Percentiles rank a stretch among this genome's conserved stretches.
phyloP scores from a whole-genome alignment of 1,140 invertebrate species.

The Augochlora pura region DNA sequence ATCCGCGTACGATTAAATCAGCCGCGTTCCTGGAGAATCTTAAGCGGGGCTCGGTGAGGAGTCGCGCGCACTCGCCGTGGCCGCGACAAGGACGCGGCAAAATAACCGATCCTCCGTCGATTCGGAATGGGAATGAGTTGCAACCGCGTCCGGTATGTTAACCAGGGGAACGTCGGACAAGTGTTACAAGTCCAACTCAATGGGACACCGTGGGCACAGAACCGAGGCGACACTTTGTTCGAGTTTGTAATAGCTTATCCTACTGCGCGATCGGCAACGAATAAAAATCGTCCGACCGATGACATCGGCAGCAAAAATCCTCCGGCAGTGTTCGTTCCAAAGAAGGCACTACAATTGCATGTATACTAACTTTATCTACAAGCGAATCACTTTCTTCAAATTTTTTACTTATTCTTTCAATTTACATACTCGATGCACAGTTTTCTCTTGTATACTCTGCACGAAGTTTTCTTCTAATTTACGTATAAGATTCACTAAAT shows the following conservation, averaged over 20 bases:
- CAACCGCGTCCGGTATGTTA: constrained; percentile 3
- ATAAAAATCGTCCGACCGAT: not conserved
- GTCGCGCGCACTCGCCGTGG: not conserved
- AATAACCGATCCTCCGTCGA: constrained; percentile 33
- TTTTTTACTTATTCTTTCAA: no score
- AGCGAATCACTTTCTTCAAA: no score
- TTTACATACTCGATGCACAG: no score
- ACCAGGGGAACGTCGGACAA: not conserved
- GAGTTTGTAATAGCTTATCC: no score
- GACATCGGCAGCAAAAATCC: no score
- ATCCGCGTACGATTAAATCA: constrained; percentile 49
- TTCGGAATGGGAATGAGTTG: constrained; percentile 31
- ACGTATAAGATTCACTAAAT: no score
- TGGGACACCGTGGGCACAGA: not conserved
- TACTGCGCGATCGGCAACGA: not conserved
- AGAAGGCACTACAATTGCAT: no score
- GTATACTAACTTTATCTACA: no score
- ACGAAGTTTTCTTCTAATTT: no score
- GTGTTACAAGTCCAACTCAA: not conserved
- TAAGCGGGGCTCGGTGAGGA: not conserved
- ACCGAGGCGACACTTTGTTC: no score
- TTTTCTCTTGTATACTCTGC: no score
- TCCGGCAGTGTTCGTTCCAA: no score
- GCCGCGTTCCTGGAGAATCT: constrained; percentile 43
- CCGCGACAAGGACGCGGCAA: constrained; percentile 41